These are phyloP conservation scores for Spinus olivaceus DNA, from an alignment of 2,797 vertebrate species.

Conservation along the genomic window DNA sequence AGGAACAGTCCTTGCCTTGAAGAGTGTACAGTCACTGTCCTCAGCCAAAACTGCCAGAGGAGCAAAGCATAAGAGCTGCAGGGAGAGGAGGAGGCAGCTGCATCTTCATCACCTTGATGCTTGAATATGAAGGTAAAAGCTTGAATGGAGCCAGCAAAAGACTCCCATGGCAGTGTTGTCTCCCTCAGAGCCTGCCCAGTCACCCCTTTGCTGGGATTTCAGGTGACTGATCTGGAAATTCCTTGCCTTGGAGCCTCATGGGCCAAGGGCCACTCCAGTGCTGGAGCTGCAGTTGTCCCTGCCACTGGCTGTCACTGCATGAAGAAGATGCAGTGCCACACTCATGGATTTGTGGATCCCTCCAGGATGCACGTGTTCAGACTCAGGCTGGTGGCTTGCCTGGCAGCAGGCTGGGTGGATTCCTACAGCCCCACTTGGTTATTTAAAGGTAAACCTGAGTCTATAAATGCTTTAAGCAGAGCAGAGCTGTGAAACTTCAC, in stretches of 20 bases:
- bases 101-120: not conserved
- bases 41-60: not conserved
- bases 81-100: rapidly evolving
- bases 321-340: not conserved
- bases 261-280: rapidly evolving
- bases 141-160: not conserved
- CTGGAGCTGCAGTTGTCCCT: not conserved
- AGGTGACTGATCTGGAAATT: not conserved
- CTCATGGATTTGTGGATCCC: not conserved
- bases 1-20: not conserved
- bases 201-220: not conserved
- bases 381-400: not conserved
- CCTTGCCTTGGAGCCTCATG: rapidly evolving
- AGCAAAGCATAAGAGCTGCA: not conserved
- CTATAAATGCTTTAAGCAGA: not conserved
- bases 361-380: not conserved
- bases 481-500: not conserved
- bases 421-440: not conserved
- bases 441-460: not conserved
- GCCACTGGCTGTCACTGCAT: not conserved
- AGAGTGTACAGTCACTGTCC: rapidly evolving
- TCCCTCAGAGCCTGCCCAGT: rapidly evolving
- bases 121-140: not conserved
- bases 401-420: not conserved
- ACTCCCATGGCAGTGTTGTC: not conserved